Base-by-base conservation (phyloP, 1,140 invertebrate genomes). In the Calephelis virginiensis region DNA sequence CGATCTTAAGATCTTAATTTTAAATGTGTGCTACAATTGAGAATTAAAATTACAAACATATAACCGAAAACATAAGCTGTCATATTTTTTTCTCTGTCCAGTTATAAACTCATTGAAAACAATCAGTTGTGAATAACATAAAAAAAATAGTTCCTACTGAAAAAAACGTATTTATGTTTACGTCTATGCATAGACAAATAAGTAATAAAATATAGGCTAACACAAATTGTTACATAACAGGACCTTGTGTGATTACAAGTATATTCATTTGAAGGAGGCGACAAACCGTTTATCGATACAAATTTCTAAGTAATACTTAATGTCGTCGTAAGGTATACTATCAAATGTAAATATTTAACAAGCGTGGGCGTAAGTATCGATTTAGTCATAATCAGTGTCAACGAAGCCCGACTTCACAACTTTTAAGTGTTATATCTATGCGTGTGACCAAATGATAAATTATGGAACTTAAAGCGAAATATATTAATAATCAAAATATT, bases 261-360 rank as follows among this genome's bases (percentile, higher is more conserved):
- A 71, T 67, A 71, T 45, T 50, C 5, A 43, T 37, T 43, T 66
- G 47, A 48, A 62, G 40, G 12, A 40, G 60, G 17, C 17, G 49
- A 47, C 12, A 45, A 13, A 50, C 13, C 53, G 45, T 59, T 59
- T 59, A 40, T 45, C 47, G 28, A 28, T 17, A 63, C 53, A 53
- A 59, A 70, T 66, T 50, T 64, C 13, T 64, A 61, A 47, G 28
- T 63, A 64, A 43, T 43, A 43, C 40, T 62, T 65, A 84, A 83
- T 78, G 71, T 72, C 76, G 79, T 66, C 71, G 63, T 75, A 47
- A 46, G 45, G 64, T 66, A 72, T 70, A 69, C 73, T 82, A 90
- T 88, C 85, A 86, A 77, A 59, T 69, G 70, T 83, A 76, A 90
- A 90, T 90, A 90, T 90, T 89, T 77, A 85, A 73, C 53, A 65